Evolutionary conservation across 2,113 vertebrate species (phyloP).

Genomic region (Leptodactylus fuscus): DNA sequence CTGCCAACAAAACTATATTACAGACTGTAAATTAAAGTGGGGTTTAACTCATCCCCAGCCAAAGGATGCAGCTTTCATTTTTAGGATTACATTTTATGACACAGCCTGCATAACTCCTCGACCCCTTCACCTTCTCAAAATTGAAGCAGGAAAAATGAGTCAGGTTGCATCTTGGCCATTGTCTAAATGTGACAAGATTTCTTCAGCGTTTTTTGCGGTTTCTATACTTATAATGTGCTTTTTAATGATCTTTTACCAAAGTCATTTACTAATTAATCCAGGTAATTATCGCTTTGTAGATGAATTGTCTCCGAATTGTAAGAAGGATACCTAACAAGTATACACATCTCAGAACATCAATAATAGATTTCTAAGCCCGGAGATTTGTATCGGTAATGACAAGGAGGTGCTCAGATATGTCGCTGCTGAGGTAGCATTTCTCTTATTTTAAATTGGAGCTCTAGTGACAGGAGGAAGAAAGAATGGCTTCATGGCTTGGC

Average conservation of each 20-base stretch:
- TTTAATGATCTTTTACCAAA: neutral
- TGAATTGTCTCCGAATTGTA: slow-evolving; percentile 4
- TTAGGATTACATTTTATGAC: slow-evolving; percentile 65
- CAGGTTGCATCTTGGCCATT: slow-evolving; percentile 4
- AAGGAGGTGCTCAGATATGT: slow-evolving; percentile 38
- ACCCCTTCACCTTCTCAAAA: slow-evolving; percentile 44
- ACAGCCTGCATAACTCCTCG: slow-evolving; percentile 23
- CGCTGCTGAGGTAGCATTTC: slow-evolving; percentile 37
- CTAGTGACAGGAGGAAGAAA: slow-evolving; percentile 49
- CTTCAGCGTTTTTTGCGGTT: neutral
- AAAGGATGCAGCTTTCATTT: slow-evolving; percentile 64
- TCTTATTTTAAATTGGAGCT: slow-evolving; percentile 35
- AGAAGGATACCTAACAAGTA: neutral
- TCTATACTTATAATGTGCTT: neutral
- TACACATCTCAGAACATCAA: slow-evolving; percentile 28
- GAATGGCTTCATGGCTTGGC: slow-evolving; percentile 52
- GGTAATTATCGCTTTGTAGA: neutral
- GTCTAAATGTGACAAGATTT: slow-evolving; percentile 11
- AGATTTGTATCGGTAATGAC: slow-evolving; percentile 47
- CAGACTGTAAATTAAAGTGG: slow-evolving; percentile 73
- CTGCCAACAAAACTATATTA: slow-evolving; percentile 73
- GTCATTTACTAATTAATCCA: neutral
- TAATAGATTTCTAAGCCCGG: slow-evolving; percentile 31
- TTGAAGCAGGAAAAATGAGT: slow-evolving; percentile 18
- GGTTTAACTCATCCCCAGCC: slow-evolving; percentile 66